Evolutionary conservation across 2,888 invertebrate species (phyloP).

Genomic region (Drosophila testacea): DNA sequence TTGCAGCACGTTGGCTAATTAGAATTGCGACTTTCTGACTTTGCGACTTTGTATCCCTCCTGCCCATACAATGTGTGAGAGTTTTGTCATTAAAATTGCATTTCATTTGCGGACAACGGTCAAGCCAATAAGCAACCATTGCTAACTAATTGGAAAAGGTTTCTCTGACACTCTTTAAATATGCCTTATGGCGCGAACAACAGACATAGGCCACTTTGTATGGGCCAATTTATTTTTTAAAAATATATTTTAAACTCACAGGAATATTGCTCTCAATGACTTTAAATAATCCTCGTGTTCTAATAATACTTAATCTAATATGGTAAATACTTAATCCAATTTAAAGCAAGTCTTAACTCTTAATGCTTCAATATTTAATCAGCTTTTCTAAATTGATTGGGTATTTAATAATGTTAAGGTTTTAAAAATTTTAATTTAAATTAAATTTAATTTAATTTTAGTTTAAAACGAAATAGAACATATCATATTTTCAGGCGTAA

Average conservation of each 20-base stretch:
- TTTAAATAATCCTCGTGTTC: neutral
- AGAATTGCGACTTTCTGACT: conserved; percentile 51
- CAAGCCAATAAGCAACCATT: conserved; percentile 25
- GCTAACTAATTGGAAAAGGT: conserved; percentile 27
- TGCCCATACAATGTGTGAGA: conserved; percentile 54
- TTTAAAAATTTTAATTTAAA: too few relatives aligned
- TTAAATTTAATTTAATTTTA: too few relatives aligned
- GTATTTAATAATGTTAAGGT: too few relatives aligned
- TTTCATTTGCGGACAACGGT: conserved; percentile 63
- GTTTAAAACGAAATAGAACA: too few relatives aligned
- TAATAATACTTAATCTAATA: neutral
- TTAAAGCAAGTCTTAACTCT: too few relatives aligned
- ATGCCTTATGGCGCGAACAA: too few relatives aligned
- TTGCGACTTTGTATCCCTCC: conserved; percentile 44
- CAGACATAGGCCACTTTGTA: neutral
- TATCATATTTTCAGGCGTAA: too few relatives aligned
- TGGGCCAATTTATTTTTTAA: neutral
- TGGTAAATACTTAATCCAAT: too few relatives aligned
- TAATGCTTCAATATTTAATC: too few relatives aligned
- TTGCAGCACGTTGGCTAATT: conserved; percentile 70
- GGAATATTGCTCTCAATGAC: too few relatives aligned
- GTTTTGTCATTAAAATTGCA: conserved; percentile 70
- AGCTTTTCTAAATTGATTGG: too few relatives aligned
- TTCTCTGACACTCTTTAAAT: too few relatives aligned
- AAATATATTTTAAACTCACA: neutral